Evolutionary conservation across 2,113 vertebrate genomes (phyloP), one percentile per base, ranked within the genome.

Genomic region (Eptesicus fuscus): DNA sequence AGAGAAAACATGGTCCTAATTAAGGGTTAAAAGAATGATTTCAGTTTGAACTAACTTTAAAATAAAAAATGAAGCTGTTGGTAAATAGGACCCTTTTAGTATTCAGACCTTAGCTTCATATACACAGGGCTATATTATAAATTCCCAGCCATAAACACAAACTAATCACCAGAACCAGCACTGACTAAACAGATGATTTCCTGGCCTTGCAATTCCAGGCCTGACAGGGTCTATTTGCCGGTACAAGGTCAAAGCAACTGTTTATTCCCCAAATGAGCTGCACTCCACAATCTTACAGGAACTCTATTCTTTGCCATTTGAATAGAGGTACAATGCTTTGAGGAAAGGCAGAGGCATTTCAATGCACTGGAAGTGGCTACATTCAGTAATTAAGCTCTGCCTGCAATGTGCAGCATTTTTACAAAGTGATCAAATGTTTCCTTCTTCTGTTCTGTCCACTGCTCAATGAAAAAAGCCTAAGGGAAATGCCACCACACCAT

Each of bases 201-300:
- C 98, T 98, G 98, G 97, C 32, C 93, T 90, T 32, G 25, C 56
- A 32, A 76, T 98, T 97, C 95, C 88, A 96, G 94, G 51, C 71
- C 88, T 96, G 96, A 91, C 96, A 97, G 95, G 51, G 94, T 83
- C 94, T 89, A 71, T 90, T 97, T 97, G 90, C 97, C 78, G 40
- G 96, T 93, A 97, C 98, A 98, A 98, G 97, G 98, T 98, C 98
- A 98, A 97, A 96, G 69, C 76, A 97, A 98, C 96, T 98, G 77
- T 98, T 98, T 93, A 94, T 96, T 96, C 97, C 59, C 77, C 89
- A 96, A 96, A 96, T 76, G 86, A 98, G 96, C 96, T 95, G 28
- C 53, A 53, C 90, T 96, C 67, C 86, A 78, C 7, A 14, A 32
- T 97, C 94, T 95, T 80, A 96, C 47, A 96, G 95, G 90, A 98